Conservation (phyloP, 1,140 invertebrate genomes). For the Pectinophora gossypiella region DNA sequence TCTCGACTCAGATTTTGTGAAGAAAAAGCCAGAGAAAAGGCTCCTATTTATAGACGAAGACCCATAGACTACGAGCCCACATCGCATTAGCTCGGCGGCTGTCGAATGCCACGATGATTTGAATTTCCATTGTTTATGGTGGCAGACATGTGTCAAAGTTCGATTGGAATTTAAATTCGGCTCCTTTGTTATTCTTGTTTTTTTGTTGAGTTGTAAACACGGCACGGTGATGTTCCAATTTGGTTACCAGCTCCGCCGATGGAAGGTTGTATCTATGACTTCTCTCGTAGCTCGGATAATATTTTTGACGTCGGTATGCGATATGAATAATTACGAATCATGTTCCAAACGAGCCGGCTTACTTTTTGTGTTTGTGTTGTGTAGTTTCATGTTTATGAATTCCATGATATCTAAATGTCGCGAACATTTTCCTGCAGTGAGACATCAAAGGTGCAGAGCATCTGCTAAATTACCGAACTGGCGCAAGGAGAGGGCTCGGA, state of each 20-base stretch:
- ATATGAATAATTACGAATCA: conserved; percentile 69
- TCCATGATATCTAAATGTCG: background rate
- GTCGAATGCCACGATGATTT: conserved; percentile 67
- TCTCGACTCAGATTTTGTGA: conserved; percentile 69
- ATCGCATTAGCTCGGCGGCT: conserved; percentile 65
- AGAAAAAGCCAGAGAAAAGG: conserved; percentile 72
- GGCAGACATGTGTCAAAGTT: conserved; percentile 75
- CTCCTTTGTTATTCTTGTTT: conserved; percentile 69
- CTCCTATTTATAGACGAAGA: conserved; percentile 70
- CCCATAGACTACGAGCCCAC: conserved; percentile 60
- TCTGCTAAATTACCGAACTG: conserved; percentile 62
- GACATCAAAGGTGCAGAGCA: conserved; percentile 59
- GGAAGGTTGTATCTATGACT: conserved; percentile 66
- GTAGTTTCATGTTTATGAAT: background rate
- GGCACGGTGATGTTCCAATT: conserved; percentile 70
- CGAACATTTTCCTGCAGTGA: conserved; percentile 22
- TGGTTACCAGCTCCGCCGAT: conserved; percentile 53
- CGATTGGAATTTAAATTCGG: conserved; percentile 75
- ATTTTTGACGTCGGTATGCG: conserved; percentile 65
- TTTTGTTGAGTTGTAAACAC: conserved; percentile 72
- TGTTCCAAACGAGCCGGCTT: conserved; percentile 21
- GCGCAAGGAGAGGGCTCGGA: conserved; percentile 11
- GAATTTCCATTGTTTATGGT: conserved; percentile 75
- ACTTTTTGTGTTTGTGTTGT: background rate
- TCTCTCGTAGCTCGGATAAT: conserved; percentile 47